A percentile compares a stretch with the other conserved stretches of the same genome.
These are phyloP conservation scores for Hoplias malabaricus DNA, from an alignment of 2,113 vertebrate genomes.

Conservation along the genomic window DNA sequence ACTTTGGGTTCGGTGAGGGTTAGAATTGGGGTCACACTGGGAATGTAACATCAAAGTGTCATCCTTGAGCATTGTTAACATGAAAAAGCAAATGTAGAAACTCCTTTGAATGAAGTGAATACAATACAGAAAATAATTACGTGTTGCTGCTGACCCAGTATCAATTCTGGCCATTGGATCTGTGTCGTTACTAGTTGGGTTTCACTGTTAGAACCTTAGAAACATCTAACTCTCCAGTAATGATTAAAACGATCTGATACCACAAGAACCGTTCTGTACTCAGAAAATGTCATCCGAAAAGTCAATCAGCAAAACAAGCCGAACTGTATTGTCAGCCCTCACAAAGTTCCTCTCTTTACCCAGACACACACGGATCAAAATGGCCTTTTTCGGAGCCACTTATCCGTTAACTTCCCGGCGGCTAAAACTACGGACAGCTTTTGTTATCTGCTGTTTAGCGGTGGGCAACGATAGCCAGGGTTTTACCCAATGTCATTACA, in stretches of 20 bases:
- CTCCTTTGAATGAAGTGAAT: too few species aligned
- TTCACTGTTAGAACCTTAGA: background rate
- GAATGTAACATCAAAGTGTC: too few species aligned
- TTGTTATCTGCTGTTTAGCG: conserved; percentile 63
- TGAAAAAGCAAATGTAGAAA: too few species aligned
- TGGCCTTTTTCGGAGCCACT: conserved; percentile 55
- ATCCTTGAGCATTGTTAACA: too few species aligned
- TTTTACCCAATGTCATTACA: conserved; percentile 65
- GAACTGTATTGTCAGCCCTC: background rate
- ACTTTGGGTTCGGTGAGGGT: too few species aligned
- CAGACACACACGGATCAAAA: conserved; percentile 34
- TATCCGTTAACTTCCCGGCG: conserved; percentile 71
- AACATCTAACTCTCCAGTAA: background rate
- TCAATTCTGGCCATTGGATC: background rate
- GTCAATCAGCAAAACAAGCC: conserved; percentile 6
- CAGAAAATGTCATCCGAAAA: background rate
- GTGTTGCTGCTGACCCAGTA: too few species aligned
- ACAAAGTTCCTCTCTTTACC: conserved; percentile 1
- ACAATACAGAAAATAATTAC: too few species aligned
- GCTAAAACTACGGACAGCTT: conserved; percentile 71
- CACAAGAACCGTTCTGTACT: background rate
- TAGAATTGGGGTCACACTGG: too few species aligned
- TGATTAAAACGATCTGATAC: background rate
- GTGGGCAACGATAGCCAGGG: conserved; percentile 58
- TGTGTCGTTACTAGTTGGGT: background rate